Conservation (phyloP, 1,140 invertebrate species). For the Coptotermes formosanus region DNA sequence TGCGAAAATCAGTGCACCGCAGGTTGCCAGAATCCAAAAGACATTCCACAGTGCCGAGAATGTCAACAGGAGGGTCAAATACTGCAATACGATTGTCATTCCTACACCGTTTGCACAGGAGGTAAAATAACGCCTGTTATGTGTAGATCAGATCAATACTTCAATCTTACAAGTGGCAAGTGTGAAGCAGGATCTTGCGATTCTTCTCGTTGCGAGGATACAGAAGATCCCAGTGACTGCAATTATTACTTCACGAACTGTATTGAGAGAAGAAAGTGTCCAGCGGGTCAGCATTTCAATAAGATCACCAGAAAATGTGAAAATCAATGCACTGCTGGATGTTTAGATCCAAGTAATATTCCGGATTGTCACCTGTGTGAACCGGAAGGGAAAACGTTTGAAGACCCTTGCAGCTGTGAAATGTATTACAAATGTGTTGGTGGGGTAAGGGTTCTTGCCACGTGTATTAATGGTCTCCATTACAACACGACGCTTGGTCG, state of each 20-base stretch:
- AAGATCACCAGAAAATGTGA: background rate
- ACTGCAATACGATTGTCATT: too few species aligned
- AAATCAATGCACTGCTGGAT: background rate
- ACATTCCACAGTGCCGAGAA: too few species aligned
- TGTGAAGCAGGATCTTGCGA: too few species aligned
- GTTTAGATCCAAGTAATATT: background rate
- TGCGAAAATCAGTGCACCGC: too few species aligned
- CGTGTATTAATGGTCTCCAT: background rate
- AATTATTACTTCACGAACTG: background rate
- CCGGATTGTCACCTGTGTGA: background rate
- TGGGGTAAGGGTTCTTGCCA: background rate
- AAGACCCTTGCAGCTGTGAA: constrained; percentile 5
- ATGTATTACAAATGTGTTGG: background rate
- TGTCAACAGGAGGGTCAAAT: too few species aligned
- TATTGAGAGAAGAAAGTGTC: background rate
- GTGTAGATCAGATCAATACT: too few species aligned
- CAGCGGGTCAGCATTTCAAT: background rate
- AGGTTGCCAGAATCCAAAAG: too few species aligned
- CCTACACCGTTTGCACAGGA: too few species aligned
- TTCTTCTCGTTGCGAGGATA: background rate
- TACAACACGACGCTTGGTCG: background rate
- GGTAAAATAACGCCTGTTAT: too few species aligned
- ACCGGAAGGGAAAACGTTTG: background rate
- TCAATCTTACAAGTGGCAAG: too few species aligned
- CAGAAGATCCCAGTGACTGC: background rate